These are phyloP conservation scores for Platyura marginata DNA, from an alignment of 1,140 invertebrate species.

Conservation along the genomic window DNA sequence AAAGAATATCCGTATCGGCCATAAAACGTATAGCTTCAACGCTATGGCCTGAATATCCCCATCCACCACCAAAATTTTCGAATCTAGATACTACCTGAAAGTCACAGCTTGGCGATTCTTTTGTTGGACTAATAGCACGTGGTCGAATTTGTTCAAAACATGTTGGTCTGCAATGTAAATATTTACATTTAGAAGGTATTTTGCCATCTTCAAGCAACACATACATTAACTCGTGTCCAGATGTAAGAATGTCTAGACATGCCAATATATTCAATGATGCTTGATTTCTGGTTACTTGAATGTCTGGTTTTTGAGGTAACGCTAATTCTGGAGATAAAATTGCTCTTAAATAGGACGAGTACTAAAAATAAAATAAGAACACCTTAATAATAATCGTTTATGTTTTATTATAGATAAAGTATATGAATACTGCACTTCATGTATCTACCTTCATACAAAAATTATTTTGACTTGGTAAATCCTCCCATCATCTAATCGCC, in stretches of 20 bases:
- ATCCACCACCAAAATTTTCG: conserved; percentile 90
- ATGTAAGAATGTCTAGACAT: conserved; percentile 75
- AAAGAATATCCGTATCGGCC: conserved; percentile 77
- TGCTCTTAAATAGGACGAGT: conserved; percentile 16
- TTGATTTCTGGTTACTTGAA: conserved; percentile 59
- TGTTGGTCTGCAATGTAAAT: conserved; percentile 7
- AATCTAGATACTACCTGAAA: conserved; percentile 76
- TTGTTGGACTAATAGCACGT: conserved; percentile 17
- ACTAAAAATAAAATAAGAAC: conserved; percentile 11
- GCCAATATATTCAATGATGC: conserved; percentile 75
- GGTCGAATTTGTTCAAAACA: conserved; percentile 21
- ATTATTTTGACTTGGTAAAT: too few relatives aligned
- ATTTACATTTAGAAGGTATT: conserved; percentile 1
- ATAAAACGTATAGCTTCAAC: conserved; percentile 88
- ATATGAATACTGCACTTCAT: too few relatives aligned
- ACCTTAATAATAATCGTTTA: too few relatives aligned
- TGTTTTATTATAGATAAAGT: too few relatives aligned
- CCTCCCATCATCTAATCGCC: too few relatives aligned
- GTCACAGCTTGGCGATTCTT: conserved; percentile 39
- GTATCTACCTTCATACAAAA: too few relatives aligned
- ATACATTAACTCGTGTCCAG: conserved; percentile 53
- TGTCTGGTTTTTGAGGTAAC: conserved; percentile 49
- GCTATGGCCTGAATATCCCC: conserved; percentile 93
- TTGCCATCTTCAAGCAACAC: conserved; percentile 1
- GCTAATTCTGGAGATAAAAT: conserved; percentile 43